phyloP scores from a whole-genome alignment of 2,797 vertebrate species.

The Anguilla pacifica region DNA sequence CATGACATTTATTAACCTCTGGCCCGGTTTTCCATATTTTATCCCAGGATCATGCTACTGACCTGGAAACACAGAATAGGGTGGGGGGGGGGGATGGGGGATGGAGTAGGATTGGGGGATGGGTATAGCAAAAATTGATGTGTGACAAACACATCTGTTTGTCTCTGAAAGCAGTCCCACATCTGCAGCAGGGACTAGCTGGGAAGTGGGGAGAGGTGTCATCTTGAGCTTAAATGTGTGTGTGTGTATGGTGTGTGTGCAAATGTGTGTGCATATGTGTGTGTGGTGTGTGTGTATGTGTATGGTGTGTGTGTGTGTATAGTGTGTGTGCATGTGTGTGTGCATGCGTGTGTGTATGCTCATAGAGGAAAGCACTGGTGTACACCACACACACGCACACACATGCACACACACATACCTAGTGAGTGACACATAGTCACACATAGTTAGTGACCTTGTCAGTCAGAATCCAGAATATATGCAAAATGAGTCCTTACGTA shows the following conservation, averaged over 20 bases:
- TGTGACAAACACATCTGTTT: constrained; percentile 1
- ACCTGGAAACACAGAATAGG: background rate
- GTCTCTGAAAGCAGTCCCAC: background rate
- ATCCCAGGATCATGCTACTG: background rate
- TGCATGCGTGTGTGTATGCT: background rate
- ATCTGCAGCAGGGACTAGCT: background rate
- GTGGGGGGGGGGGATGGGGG: background rate
- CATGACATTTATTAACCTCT: background rate
- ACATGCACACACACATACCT: background rate
- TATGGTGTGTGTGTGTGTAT: background rate
- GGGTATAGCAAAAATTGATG: background rate
- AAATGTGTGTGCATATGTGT: background rate
- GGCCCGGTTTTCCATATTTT: background rate
- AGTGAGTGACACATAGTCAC: no score
- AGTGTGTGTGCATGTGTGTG: background rate
- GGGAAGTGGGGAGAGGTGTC: background rate
- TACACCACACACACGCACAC: background rate
- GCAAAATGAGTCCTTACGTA: background rate
- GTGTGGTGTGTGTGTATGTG: background rate
- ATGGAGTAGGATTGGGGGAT: background rate
- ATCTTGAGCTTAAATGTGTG: background rate
- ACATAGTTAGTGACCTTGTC: background rate
- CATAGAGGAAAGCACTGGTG: background rate
- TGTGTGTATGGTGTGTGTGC: background rate
- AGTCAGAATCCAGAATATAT: background rate